phyloP scores from a whole-genome alignment of 2,113 vertebrate species.

The Silurus meridionalis region DNA sequence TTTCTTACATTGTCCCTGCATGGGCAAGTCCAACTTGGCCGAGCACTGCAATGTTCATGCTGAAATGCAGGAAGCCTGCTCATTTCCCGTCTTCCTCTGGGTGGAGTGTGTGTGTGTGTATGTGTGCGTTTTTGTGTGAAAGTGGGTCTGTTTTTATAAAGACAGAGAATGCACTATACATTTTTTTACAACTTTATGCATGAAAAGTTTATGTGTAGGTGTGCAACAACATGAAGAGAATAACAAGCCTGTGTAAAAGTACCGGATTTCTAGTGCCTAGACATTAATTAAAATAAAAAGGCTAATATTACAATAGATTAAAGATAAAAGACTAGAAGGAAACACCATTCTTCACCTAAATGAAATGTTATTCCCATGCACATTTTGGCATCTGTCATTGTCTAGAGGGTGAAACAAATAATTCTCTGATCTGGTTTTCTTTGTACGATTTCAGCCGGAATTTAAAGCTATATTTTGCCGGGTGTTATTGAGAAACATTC shows the following conservation, averaged over 20 bases:
- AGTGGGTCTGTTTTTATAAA: slow-evolving; percentile 7
- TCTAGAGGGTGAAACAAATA: background rate
- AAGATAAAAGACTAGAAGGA: background rate
- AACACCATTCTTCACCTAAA: background rate
- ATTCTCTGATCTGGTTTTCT: background rate
- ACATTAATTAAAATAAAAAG: background rate
- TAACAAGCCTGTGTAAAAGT: background rate
- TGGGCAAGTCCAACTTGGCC: slow-evolving; percentile 11
- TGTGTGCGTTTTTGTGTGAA: slow-evolving; percentile 10
- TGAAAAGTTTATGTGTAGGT: slow-evolving; percentile 7
- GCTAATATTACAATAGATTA: background rate
- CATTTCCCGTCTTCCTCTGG: slow-evolving; percentile 53
- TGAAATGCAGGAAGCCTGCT: slow-evolving; percentile 48
- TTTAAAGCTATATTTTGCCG: background rate
- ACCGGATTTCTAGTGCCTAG: background rate
- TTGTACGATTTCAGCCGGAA: background rate
- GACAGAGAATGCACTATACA: slow-evolving; percentile 11
- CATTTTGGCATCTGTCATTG: too few species aligned
- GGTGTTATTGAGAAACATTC: background rate
- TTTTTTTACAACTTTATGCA: background rate
- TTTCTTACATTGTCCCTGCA: slow-evolving; percentile 25
- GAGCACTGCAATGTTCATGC: slow-evolving; percentile 34
- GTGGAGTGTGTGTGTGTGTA: slow-evolving; percentile 39
- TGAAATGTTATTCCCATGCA: background rate
- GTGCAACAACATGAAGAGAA: background rate